Percentiles rank a stretch among this genome's conserved stretches.
These are phyloP conservation scores for Myrmecobius fasciatus DNA, from an alignment of 2,113 vertebrate genomes.

Conservation along the genomic window DNA sequence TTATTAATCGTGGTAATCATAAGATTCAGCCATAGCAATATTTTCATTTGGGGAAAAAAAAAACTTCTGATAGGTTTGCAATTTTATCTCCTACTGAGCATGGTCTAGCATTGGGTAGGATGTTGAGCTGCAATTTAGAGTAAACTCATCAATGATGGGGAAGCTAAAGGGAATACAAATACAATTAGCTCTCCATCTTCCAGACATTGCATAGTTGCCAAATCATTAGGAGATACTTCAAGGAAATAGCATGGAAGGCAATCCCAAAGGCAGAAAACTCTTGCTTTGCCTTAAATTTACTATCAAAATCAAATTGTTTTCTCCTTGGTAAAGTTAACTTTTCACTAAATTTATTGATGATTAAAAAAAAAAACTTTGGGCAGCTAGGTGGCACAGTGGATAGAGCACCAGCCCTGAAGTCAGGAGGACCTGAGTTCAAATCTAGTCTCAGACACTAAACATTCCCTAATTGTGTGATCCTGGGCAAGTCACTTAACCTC, in stretches of 20 bases:
- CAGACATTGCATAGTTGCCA: not conserved
- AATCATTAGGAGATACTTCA: not conserved
- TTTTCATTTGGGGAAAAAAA: not conserved
- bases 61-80: not conserved
- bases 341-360: not conserved
- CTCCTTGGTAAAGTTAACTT: not conserved
- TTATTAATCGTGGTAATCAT: not conserved
- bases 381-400: no score
- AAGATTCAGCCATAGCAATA: not conserved
- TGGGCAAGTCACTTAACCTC: no score
- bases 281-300: constrained; percentile 3
- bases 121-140: not conserved
- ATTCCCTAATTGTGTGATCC: no score
- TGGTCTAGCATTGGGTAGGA: not conserved
- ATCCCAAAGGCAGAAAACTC: not conserved
- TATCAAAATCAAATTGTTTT: not conserved
- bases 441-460: no score
- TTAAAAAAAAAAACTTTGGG: not conserved
- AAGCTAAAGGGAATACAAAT: not conserved
- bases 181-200: not conserved
- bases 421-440: no score
- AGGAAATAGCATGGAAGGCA: not conserved
- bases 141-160: not conserved
- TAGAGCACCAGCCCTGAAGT: no score
- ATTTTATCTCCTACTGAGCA: constrained; percentile 1